These are phyloP conservation scores for Eretmochelys imbricata DNA, from an alignment of 2,113 vertebrate genomes.

Conservation along the genomic window DNA sequence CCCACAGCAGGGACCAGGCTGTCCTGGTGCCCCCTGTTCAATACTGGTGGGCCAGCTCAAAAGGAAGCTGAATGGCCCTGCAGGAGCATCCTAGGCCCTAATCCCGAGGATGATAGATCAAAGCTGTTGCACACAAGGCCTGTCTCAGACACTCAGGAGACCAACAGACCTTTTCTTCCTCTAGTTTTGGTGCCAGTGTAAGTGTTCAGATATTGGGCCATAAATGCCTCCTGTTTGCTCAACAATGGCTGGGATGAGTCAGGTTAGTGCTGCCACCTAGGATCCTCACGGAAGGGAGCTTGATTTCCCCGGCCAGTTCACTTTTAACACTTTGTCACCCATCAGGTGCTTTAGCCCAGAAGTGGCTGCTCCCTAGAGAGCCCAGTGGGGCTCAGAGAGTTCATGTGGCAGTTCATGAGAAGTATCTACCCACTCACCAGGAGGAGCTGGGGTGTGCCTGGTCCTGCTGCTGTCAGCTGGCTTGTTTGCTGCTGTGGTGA, in stretches of 20 bases:
- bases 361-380: not conserved
- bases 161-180: not conserved
- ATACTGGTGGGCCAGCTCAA: not conserved
- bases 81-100: not conserved
- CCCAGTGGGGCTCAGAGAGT: not conserved
- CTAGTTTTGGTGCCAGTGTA: not conserved
- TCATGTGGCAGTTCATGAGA: not conserved
- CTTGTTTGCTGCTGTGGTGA: not conserved
- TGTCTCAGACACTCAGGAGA: not conserved
- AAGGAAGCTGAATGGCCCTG: not conserved
- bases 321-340: not conserved
- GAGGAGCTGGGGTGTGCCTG: not conserved
- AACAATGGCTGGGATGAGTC: not conserved
- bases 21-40: not conserved
- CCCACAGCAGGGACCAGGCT: not conserved
- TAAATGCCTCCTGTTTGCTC: not conserved
- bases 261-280: not conserved
- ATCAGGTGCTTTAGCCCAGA: not conserved
- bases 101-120: not conserved
- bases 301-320: not conserved
- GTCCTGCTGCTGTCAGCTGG: not conserved
- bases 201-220: not conserved
- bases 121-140: not conserved
- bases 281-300: not conserved
- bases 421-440: not conserved